Percentiles rank a stretch among this genome's conserved stretches.
These are phyloP conservation scores for Nanger granti DNA, from an alignment of 2,113 vertebrate species.

Conservation along the genomic window DNA sequence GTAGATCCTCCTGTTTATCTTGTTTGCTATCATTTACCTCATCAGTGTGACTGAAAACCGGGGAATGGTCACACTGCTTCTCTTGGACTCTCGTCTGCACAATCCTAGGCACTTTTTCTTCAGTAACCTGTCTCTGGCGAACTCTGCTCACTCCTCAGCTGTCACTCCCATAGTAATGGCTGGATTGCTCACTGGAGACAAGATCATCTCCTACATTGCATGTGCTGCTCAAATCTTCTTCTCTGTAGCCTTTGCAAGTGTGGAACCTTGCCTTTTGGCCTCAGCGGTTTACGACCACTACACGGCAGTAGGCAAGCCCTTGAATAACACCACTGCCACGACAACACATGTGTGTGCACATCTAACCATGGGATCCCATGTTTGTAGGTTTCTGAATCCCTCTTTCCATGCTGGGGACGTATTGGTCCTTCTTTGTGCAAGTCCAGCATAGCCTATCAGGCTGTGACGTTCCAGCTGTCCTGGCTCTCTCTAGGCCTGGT, in stretches of 20 bases:
- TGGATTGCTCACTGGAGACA: neutral
- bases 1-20: neutral
- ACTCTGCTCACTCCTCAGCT: slow-evolving; percentile 28
- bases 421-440: slow-evolving; percentile 29
- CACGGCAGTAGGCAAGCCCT: slow-evolving; percentile 18
- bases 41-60: neutral
- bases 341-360: neutral
- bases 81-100: neutral
- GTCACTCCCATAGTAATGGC: neutral
- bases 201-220: neutral
- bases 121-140: slow-evolving; percentile 12
- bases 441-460: slow-evolving; percentile 37
- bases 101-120: slow-evolving; percentile 29
- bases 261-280: neutral
- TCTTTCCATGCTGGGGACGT: neutral
- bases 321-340: slow-evolving; percentile 26
- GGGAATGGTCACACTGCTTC: neutral
- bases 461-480: slow-evolving; percentile 45
- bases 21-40: neutral
- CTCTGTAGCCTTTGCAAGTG: neutral
- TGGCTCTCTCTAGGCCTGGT: slow-evolving; percentile 48
- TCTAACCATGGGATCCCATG: neutral
- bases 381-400: slow-evolving; percentile 34
- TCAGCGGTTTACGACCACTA: slow-evolving; percentile 8
- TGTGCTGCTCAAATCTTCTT: slow-evolving; percentile 32